phyloP scores from a whole-genome alignment of 2,888 invertebrate genomes.

The Autographa gamma region DNA sequence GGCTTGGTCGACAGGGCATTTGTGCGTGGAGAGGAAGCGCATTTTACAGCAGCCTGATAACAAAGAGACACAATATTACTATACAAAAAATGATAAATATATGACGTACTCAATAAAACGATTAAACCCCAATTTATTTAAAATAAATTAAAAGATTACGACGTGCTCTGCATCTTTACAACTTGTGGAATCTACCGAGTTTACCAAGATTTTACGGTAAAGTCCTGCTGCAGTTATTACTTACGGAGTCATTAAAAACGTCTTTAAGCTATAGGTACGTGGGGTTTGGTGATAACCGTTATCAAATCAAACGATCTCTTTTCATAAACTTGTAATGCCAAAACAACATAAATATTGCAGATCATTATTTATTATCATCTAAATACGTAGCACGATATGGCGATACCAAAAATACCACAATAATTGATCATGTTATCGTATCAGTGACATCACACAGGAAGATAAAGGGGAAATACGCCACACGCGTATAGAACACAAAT shows the following conservation, averaged over 20 bases:
- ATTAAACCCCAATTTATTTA: not conserved
- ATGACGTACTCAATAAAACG: slow-evolving; percentile 40
- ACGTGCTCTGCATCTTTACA: too few species aligned
- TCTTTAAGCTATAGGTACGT: too few species aligned
- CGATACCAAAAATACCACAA: slow-evolving; percentile 40
- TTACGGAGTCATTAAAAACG: too few species aligned
- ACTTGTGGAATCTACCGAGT: too few species aligned
- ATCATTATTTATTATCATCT: not conserved
- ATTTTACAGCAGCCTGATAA: slow-evolving; percentile 86
- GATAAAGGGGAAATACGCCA: slow-evolving; percentile 38
- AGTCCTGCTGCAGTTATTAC: too few species aligned
- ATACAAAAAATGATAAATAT: not conserved
- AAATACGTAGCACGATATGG: not conserved
- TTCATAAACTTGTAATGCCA: not conserved
- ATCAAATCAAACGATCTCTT: too few species aligned
- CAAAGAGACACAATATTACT: slow-evolving; percentile 40
- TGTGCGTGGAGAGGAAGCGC: slow-evolving; percentile 86
- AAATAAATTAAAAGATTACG: too few species aligned
- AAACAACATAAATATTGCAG: not conserved
- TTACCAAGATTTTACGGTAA: too few species aligned
- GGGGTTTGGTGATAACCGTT: too few species aligned
- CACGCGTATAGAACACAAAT: slow-evolving; percentile 15
- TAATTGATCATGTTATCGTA: slow-evolving; percentile 45
- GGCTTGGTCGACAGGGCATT: slow-evolving; percentile 86
- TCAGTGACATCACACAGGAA: slow-evolving; percentile 34